Base-by-base conservation (phyloP, 1,140 invertebrate genomes). In the Drosophila ficusphila region DNA sequence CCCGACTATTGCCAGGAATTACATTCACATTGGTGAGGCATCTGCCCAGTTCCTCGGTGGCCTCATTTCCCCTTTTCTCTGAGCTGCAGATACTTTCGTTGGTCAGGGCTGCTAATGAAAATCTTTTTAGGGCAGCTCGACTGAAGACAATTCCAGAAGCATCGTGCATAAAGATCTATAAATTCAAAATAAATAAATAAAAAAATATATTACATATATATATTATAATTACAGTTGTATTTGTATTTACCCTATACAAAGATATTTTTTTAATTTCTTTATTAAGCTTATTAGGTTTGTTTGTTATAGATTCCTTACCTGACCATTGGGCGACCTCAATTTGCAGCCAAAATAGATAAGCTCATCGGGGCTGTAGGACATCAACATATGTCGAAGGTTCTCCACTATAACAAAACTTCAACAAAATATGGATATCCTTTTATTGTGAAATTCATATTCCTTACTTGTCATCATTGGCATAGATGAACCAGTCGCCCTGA, bases 301-400 rank as follows among this genome's bases (percentile, higher is more conserved):
- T n/a, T n/a, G n/a, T n/a, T n/a, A n/a, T n/a, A n/a, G n/a, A n/a
- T n/a, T n/a, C n/a, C 57, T 29, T 2, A 82, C 69, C 56, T 76
- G 38, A 18, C 68, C 57, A 4, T 44, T 19, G 3, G 23, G 16
- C 5, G 19, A 46, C 6, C 33, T 60, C 6, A 89, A 18, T 2
- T 90, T 82, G 34, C 78, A 90, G 36, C 86, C 86, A 51, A 82
- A 90, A 25, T 88, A 90, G 0, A 90, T 65, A 1, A 78, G 64
- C 2, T 88, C 60, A 1, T 88, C 14, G 16, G 57, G 34, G 4
- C 27, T 71, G 8, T 76, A 36, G 12, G 54, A 11, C n/a, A 34
- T 33, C 4, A 90, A 19, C 81, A 90, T 67, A 0, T 69, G 31
- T 4, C 78, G 64, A 9, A 90, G 42, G 25, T 90, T 90, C 19